Evolutionary conservation across 2,797 vertebrate species (phyloP).

Genomic region (Gymnodraco acuticeps): DNA sequence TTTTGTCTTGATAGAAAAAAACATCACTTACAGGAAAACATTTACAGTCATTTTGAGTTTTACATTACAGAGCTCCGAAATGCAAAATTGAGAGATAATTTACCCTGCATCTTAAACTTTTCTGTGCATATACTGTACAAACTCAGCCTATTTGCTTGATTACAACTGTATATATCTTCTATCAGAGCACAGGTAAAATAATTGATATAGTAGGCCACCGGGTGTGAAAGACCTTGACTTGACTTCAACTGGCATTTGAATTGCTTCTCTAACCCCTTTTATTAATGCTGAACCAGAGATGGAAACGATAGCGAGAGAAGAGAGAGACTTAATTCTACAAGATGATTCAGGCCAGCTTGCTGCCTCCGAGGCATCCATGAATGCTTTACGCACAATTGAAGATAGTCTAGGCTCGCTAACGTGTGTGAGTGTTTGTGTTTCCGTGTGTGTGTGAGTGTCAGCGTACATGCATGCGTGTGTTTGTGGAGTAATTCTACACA

Average conservation of each 20-base stretch:
- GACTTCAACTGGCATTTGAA: constrained; percentile 28
- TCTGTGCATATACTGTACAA: constrained; percentile 5
- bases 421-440: not conserved
- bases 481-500: constrained; percentile 13
- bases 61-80: not conserved
- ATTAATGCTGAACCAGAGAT: constrained; percentile 35
- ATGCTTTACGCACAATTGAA: constrained; percentile 37
- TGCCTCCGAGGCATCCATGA: constrained; percentile 40
- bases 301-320: constrained; percentile 17
- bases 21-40: not conserved
- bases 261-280: constrained; percentile 30
- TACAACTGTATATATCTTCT: constrained; percentile 4
- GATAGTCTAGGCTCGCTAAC: constrained; percentile 26
- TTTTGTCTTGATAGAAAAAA: not conserved
- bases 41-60: not conserved
- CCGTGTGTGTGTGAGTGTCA: not conserved
- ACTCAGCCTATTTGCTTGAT: constrained; percentile 13
- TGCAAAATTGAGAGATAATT: not conserved
- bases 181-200: constrained; percentile 28
- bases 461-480: not conserved
- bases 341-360: constrained; percentile 35
- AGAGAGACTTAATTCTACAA: constrained; percentile 33
- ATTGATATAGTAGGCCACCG: constrained; percentile 27
- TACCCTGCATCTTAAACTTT: too few relatives aligned
- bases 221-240: constrained; percentile 35